Percentiles rank a stretch among this genome's conserved stretches.
These are phyloP conservation scores for Chrysomela aeneicollis DNA, from an alignment of 2,888 invertebrate genomes.

Conservation along the genomic window DNA sequence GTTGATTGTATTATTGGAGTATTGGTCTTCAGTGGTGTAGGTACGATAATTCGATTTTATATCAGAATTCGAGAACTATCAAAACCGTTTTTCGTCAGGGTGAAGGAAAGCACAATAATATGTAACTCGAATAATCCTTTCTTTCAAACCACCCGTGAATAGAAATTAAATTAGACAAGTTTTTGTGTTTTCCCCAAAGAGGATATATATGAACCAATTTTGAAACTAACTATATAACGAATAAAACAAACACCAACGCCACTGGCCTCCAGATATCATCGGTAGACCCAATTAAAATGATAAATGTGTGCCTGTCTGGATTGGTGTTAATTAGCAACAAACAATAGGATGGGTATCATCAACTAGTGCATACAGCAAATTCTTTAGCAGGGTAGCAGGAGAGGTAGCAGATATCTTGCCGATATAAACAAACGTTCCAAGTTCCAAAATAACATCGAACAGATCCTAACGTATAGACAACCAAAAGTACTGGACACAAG, in stretches of 20 bases:
- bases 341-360: slow-evolving; percentile 52
- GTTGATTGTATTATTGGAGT: not conserved
- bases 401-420: slow-evolving; percentile 30
- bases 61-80: too few species aligned
- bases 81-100: too few species aligned
- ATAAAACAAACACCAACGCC: not conserved
- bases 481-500: too few species aligned
- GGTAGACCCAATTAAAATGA: not conserved
- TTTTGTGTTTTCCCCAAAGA: too few species aligned
- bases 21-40: not conserved
- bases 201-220: not conserved
- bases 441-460: not conserved
- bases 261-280: not conserved
- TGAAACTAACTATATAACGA: not conserved
- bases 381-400: slow-evolving; percentile 46
- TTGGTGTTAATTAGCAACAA: slow-evolving; percentile 33
- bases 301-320: slow-evolving; percentile 20
- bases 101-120: too few species aligned
- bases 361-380: slow-evolving; percentile 58
- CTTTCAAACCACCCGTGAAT: too few species aligned
- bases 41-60: too few species aligned
- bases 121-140: too few species aligned
- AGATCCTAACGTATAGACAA: too few species aligned
- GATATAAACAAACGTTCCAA: too few species aligned
- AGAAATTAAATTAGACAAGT: too few species aligned